Evolutionary conservation across 2,797 vertebrate genomes (phyloP), one percentile per base, ranked within the genome.

Genomic region (Rhadinocentrus ornatus): DNA sequence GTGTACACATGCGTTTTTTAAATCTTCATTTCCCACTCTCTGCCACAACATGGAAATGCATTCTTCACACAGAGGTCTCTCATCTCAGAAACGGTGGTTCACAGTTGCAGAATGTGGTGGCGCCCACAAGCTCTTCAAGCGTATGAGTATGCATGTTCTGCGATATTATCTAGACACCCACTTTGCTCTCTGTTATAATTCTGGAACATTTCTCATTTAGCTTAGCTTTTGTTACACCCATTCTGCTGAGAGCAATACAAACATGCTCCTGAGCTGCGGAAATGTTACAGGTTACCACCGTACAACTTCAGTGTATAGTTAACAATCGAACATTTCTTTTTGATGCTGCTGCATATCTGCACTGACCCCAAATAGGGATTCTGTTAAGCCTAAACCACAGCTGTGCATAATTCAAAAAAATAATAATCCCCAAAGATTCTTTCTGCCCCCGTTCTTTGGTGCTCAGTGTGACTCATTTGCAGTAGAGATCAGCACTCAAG

Each of bases 51-150:
- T 88, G 82, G 86, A 91, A 89, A 90, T 92, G 85, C 81, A 86
- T 88, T 91, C 89, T 87, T 88, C 73, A 89, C 86, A 92, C 81
- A 90, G 88, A 90, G 84, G 86, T 82, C 74, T 88, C 82, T 88
- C 87, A 69, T 89, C 82, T 83, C 66, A 71, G 75, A 85, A 73
- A 78, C 50, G 73, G 75, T 73, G 78, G 73, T 81, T 88, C 82
- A 78, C 84, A 83, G 79, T 71, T 89, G 73, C 77, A 85, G 80
- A 90, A 83, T 86, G 88, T 65, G 72, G 81, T 75, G 82, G 81
- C 88, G 87, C 92, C 90, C 89, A 92, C 90, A 83, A 77, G 70
- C 76, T 73, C 34, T 56, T 73, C 69, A 18, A 78, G 79, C 70
- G 60, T 75, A 78, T 80, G 82, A 73, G 73, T 70, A 73, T 75